Conservation (phyloP, 2,113 vertebrate genomes). For the Engystomops pustulosus region DNA sequence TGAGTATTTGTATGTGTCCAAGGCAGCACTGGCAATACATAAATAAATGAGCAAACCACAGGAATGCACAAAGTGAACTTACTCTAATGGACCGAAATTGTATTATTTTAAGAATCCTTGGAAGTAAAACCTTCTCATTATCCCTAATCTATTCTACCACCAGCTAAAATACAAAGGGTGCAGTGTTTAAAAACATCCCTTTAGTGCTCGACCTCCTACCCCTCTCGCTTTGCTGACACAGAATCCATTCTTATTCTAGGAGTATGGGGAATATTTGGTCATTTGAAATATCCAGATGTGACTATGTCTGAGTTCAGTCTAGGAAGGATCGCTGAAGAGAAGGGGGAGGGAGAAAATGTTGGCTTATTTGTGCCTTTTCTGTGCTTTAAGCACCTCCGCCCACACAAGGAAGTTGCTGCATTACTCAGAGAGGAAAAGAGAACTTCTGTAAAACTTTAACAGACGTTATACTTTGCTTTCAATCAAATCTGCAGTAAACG, state of each 20-base stretch:
- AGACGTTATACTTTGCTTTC: conserved; percentile 61
- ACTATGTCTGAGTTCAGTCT: conserved; percentile 6
- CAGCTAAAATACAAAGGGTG: background rate
- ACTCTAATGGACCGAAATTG: background rate
- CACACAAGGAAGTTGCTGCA: conserved; percentile 82
- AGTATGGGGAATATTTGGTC: conserved; percentile 38
- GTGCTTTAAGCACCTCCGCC: conserved; percentile 64
- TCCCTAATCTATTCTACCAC: background rate
- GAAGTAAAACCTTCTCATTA: background rate
- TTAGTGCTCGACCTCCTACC: background rate
- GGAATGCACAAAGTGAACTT: background rate
- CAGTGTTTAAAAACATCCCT: conserved; percentile 2
- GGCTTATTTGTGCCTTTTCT: conserved; percentile 30
- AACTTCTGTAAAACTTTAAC: conserved; percentile 66
- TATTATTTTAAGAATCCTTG: background rate
- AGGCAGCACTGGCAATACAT: background rate
- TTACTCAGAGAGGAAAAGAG: conserved; percentile 75
- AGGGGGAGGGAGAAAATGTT: conserved; percentile 37
- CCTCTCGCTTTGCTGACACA: conserved; percentile 19
- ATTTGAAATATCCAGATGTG: conserved; percentile 33
- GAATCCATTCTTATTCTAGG: background rate
- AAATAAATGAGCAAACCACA: background rate
- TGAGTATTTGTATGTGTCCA: background rate
- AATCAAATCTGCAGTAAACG: conserved; percentile 75
- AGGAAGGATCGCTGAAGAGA: conserved; percentile 18